Conservation (phyloP, 2,888 invertebrate species). For the Allacma fusca region DNA sequence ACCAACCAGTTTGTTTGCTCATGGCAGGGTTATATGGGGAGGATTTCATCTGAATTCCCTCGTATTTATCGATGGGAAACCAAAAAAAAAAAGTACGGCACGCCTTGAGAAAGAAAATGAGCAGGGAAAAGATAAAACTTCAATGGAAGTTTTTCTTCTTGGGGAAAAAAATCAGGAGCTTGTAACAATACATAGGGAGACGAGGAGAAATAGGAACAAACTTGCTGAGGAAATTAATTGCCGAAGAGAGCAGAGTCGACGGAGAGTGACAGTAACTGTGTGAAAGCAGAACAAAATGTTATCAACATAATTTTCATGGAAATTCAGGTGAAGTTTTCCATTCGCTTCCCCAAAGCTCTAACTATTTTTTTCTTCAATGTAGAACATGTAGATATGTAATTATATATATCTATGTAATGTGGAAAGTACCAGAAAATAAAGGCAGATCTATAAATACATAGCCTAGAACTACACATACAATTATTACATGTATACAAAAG, state of each 20-base stretch:
- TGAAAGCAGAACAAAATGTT: slow-evolving; percentile 7
- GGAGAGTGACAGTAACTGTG: slow-evolving; percentile 3
- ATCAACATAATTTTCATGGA: slow-evolving; percentile 8
- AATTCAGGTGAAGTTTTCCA: slow-evolving; percentile 3
- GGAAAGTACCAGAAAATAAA: no score
- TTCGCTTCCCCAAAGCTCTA: not conserved
- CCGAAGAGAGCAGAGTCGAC: not conserved
- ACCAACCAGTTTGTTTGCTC: no score
- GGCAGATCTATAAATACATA: no score
- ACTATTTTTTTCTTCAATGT: not conserved
- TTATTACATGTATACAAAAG: no score
- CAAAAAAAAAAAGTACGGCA: not conserved
- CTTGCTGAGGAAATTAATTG: slow-evolving; percentile 1
- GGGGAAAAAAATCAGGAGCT: slow-evolving; percentile 1
- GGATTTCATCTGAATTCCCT: no score
- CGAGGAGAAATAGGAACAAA: not conserved
- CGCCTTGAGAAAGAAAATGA: not conserved
- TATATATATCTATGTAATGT: no score
- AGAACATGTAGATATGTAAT: no score
- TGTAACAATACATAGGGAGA: no score
- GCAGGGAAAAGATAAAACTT: not conserved
- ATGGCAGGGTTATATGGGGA: no score
- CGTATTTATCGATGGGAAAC: not conserved
- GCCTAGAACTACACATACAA: no score
- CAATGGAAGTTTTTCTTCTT: not conserved